Base-by-base conservation (phyloP, 2,797 vertebrate species). In the Chelmon rostratus region DNA sequence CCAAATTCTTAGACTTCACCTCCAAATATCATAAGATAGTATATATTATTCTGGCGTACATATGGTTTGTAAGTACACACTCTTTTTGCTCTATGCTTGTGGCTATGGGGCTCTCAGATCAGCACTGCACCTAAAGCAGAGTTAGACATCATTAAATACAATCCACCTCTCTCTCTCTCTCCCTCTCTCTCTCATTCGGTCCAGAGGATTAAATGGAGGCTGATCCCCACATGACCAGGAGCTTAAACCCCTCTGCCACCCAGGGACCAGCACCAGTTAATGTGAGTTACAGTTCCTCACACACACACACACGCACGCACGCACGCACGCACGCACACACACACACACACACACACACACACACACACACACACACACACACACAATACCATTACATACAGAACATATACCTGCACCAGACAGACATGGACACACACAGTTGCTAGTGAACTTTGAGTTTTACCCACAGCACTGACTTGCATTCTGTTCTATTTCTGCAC, bases 191-290 rank as follows among this genome's bases (percentile, higher is more conserved):
- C 69, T 31, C 67, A 35, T 70, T 73, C 87, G 57, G 63, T 67
- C 61, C 21, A 35, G 37, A 81, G 93, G 94, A 95, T 96, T 95
- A 96, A 90, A 90, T 77, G 79, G 68, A 86, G 82, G 88, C 92
- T 95, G 91, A 95, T 94, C 92, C 76, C 89, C 94, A 93, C 92
- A 94, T 94, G 95, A 95, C 93, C 88, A 54, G 68, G 77, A 71
- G 86, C 89, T 90, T 92, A 91, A 95, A 91, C 88, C 87, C 85
- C 75, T 62, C 88, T 90, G 83, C 88, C 88, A 91, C 82, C 84
- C 85, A 62, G 87, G 78, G 73, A 84, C 83, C 81, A 78, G 85
- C 80, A 81, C 85, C 76, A 57, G 40, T 67, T 66, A 13, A 42
- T 9, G 40, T 42, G 6, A 74, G 42, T n/a, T 74, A 58, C 73